Evolutionary conservation across 2,888 invertebrate species (phyloP).

Genomic region (Euspilapteryx auroguttella): DNA sequence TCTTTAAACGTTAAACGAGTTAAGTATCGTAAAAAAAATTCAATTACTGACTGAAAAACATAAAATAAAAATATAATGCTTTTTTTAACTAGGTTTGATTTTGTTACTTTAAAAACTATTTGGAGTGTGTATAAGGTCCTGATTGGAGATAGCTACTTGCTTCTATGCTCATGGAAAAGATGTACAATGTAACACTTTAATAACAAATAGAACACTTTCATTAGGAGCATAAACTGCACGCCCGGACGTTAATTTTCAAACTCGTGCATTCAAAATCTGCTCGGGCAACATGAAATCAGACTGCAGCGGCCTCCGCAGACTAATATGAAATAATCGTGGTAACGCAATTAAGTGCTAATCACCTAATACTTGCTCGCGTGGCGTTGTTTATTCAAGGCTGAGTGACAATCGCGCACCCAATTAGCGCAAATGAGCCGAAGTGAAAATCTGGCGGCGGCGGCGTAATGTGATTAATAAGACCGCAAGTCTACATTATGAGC

Average conservation of each 20-base stretch:
- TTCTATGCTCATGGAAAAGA: too few species aligned
- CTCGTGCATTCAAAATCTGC: conserved; percentile 38
- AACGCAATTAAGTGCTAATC: conserved; percentile 58
- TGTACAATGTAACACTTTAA: too few species aligned
- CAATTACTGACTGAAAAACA: too few species aligned
- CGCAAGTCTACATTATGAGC: conserved; percentile 37
- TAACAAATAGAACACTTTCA: too few species aligned
- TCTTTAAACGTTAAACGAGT: too few species aligned
- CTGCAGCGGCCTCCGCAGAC: conserved; percentile 30
- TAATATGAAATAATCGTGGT: conserved; percentile 53
- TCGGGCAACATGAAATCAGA: conserved; percentile 40
- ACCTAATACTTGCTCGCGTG: conserved; percentile 55
- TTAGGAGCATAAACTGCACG: too few species aligned
- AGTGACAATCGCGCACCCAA: conserved; percentile 60
- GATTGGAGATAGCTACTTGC: too few species aligned
- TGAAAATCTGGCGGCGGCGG: conserved; percentile 51
- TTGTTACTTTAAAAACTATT: too few species aligned
- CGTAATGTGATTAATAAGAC: conserved; percentile 51
- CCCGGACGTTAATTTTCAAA: conserved; percentile 9
- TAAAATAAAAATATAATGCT: too few species aligned
- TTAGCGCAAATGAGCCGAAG: conserved; percentile 61
- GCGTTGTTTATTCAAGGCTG: conserved; percentile 60
- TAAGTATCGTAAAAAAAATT: too few species aligned
- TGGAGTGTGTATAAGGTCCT: too few species aligned
- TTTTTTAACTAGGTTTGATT: too few species aligned